Evolutionary conservation across 2,797 vertebrate genomes (phyloP).

Genomic region (Ciconia nigra): DNA sequence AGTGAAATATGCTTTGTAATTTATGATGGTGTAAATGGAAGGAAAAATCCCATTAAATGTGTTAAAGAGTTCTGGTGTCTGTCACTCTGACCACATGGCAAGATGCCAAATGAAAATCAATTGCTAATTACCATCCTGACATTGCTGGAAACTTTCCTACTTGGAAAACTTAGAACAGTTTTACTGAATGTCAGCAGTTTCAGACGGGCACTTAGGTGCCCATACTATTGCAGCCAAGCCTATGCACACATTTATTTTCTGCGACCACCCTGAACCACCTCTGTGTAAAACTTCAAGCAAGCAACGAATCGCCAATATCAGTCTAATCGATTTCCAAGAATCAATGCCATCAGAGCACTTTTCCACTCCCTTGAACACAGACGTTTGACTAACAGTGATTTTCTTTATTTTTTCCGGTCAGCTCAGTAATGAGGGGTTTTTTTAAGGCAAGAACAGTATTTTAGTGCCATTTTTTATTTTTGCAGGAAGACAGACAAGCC

Average conservation of each 20-base stretch:
- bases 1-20: conserved; percentile 83
- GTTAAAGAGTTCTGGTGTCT: conserved; percentile 71
- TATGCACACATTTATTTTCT: neutral
- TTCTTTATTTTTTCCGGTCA: neutral
- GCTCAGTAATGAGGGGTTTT: neutral
- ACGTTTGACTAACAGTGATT: neutral
- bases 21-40: conserved; percentile 81
- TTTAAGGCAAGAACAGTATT: neutral
- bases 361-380: neutral
- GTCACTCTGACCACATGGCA: conserved; percentile 22
- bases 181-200: neutral
- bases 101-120: conserved; percentile 25
- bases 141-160: neutral
- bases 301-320: neutral
- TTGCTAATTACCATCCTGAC: neutral
- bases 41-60: conserved; percentile 76
- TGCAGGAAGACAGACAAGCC: neutral
- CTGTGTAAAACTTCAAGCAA: neutral
- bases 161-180: neutral
- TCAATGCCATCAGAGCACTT: neutral
- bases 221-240: neutral
- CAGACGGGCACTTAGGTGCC: neutral
- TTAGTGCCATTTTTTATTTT: neutral
- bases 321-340: neutral
- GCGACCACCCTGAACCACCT: neutral